Base-by-base conservation (phyloP, 2,113 vertebrate species). In the Stictonetta naevosa region DNA sequence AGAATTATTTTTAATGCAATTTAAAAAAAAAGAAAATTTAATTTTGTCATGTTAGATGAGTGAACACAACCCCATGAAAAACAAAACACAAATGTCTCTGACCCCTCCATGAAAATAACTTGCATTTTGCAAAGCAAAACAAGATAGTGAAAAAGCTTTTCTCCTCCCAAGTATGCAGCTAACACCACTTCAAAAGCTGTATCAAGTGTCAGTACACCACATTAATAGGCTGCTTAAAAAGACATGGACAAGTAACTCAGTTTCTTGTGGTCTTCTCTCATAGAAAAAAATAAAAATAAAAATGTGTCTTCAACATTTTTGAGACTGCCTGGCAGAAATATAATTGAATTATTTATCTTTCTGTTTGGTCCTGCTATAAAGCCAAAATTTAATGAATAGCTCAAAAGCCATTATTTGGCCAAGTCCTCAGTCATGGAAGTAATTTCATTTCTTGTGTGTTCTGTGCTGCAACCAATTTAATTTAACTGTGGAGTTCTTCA, bases 131-230 rank as follows among this genome's bases (percentile, higher is more conserved):
- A 63, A 83, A 95, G 72, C 55, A 88, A 94, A 75, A 50, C 34
- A 86, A 90, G 63, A 62, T 58, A 66, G 16, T 71, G 59, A 38
- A 92, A 84, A 88, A 78, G 34, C 17, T 80, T 90, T 80, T 85
- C 31, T 90, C 36, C n/a, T 90, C 68, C n/a, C 36, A 74, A 42
- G 12, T 59, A 74, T 63, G 79, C 40, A 62, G 40, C 55, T 90
- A 83, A 77, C 20, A 67, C 75, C 55, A 88, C 83, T 95, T 94
- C 68, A 93, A 92, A 92, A 86, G 50, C 31, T 40, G 13, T 56
- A 91, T 81, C n/a, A 68, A 89, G 29, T 82, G 42, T 76, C 86
- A 92, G 52, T 23, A 75, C 22, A 74, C 52, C 33, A 72, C 86
- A 94, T 80, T 53, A 95, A 80, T 31, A 60, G 52, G 6, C 13